Conservation (phyloP, 2,888 invertebrate genomes). For the Eustalomyia histrio region DNA sequence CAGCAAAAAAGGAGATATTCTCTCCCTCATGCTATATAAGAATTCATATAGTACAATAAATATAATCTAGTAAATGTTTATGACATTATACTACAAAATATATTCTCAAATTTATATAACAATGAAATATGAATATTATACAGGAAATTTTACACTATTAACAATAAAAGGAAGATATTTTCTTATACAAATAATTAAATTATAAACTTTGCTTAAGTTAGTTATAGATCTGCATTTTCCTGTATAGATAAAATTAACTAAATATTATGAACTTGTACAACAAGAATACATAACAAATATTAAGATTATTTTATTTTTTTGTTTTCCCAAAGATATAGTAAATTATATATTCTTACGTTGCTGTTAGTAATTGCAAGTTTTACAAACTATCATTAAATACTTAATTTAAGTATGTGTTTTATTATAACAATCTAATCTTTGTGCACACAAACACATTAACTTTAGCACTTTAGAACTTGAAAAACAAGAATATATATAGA, state of each 20-base stretch:
- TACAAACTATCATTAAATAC: conserved; percentile 29
- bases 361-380: conserved; percentile 24
- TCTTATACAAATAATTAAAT: conserved; percentile 5
- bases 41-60: conserved; percentile 20
- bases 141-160: conserved; percentile 2
- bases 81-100: conserved; percentile 18
- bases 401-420: conserved; percentile 35
- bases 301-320: not conserved
- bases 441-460: conserved; percentile 14
- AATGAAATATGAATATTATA: conserved; percentile 25
- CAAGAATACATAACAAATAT: not conserved
- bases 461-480: conserved; percentile 25
- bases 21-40: not conserved
- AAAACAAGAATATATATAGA: not conserved
- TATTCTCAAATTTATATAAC: conserved; percentile 10
- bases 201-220: conserved; percentile 16
- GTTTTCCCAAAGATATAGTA: not conserved
- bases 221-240: conserved; percentile 4
- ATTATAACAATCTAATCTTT: conserved; percentile 14
- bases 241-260: conserved; percentile 10
- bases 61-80: conserved; percentile 40
- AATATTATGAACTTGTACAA: conserved; percentile 25
- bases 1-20: not conserved
- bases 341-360: not conserved
- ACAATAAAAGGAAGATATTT: not conserved